Evolutionary conservation across 2,113 vertebrate genomes (phyloP).

Genomic region (Sinocyclocheilus maitianheensis): DNA sequence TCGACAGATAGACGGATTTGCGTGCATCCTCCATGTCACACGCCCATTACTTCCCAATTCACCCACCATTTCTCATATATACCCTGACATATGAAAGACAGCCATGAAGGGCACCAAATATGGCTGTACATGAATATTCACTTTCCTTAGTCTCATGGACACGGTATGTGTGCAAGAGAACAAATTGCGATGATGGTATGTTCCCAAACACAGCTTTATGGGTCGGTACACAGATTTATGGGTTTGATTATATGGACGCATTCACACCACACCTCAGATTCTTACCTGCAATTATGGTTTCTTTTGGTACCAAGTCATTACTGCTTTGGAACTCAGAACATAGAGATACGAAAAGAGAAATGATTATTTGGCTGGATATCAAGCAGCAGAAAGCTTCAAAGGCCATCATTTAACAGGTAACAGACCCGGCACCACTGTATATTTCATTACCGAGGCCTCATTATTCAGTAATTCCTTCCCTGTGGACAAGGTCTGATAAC

Average conservation of each 20-base stretch:
- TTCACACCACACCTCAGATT: slow-evolving; percentile 62
- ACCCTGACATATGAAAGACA: no score
- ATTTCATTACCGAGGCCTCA: slow-evolving; percentile 47
- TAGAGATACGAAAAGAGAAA: slow-evolving; percentile 39
- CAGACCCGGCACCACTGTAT: slow-evolving; percentile 40
- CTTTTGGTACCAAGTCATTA: slow-evolving; percentile 53
- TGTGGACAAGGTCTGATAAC: slow-evolving; percentile 48
- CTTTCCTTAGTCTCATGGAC: background rate
- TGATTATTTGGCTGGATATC: slow-evolving; percentile 47
- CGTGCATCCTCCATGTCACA: slow-evolving; percentile 47
- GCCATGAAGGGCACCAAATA: no score
- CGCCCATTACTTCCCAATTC: slow-evolving; percentile 33
- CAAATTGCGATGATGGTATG: slow-evolving; percentile 43
- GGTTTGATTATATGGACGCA: slow-evolving; percentile 18
- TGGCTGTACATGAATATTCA: no score
- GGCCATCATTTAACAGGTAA: slow-evolving; percentile 48
- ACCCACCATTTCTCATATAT: slow-evolving; percentile 14
- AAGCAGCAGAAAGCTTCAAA: slow-evolving; percentile 51
- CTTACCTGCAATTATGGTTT: slow-evolving; percentile 50
- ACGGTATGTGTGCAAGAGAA: slow-evolving; percentile 14
- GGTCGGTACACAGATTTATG: slow-evolving; percentile 51
- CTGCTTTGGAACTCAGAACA: slow-evolving; percentile 31
- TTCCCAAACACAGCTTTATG: slow-evolving; percentile 48
- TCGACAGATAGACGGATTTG: background rate
- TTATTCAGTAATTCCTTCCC: slow-evolving; percentile 45